Percentiles rank a stretch among this genome's conserved stretches.
phyloP scores from a whole-genome alignment of 2,888 invertebrate species.

The Polylopha cassiicola region DNA sequence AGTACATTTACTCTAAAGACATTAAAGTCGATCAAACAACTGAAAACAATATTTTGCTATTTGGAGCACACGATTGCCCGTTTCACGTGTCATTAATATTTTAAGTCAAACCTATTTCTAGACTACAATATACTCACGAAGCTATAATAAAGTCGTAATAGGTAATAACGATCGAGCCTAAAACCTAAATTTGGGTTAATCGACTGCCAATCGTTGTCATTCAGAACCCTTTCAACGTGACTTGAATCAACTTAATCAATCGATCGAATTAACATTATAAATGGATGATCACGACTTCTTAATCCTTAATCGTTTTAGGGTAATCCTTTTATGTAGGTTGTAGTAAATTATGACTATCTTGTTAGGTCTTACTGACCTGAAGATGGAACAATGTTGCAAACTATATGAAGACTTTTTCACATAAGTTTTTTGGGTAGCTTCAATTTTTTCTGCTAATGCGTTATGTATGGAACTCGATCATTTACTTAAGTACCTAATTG shows the following conservation, averaged over 20 bases:
- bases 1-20: no score
- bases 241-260: slow-evolving; percentile 10
- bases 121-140: no score
- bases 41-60: background rate
- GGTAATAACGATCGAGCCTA: no score
- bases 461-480: no score
- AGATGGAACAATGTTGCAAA: no score
- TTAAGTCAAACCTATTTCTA: no score
- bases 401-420: no score
- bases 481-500: no score
- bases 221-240: slow-evolving; percentile 11
- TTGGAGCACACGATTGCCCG: background rate
- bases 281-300: slow-evolving; percentile 15
- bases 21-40: no score
- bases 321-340: slow-evolving; percentile 13
- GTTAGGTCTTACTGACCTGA: no score
- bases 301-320: slow-evolving; percentile 11
- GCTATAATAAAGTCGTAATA: slow-evolving; percentile 5
- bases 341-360: slow-evolving; percentile 1
- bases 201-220: slow-evolving; percentile 20
- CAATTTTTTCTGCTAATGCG: no score
- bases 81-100: slow-evolving; percentile 13
- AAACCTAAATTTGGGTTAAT: slow-evolving; percentile 14
- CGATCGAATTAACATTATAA: slow-evolving; percentile 17
- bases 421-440: no score